Evolutionary conservation across 2,888 invertebrate genomes (phyloP), one percentile per base, ranked within the genome.

Genomic region (Andricus curvator): DNA sequence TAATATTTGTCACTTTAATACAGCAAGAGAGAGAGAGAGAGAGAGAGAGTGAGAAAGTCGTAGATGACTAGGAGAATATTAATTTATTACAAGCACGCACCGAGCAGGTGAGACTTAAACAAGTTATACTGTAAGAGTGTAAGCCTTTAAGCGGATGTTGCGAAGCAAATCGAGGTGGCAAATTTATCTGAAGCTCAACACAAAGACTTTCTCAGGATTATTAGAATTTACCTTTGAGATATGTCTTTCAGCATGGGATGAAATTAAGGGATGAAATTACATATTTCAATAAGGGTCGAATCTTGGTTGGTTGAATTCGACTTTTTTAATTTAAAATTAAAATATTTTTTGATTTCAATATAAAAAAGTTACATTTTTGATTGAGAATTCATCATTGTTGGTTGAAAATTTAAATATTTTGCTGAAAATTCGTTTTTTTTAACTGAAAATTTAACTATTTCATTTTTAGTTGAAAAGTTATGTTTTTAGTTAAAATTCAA

Each of bases 11-110:
- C 74, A 56, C 56, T 56, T 29, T 74, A 33, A 33, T 33, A 33
- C 9, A 37, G 37, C 8, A 9, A 37, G n/a, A 56, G 51, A 37
- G 51, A n/a, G 51, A 11, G 33, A 56, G 33, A 37, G 51, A 33
- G 37, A 37, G n/a, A 56, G 51, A 37, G 51, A n/a, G 51, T n/a
- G 33, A 56, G 33, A 37, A n/a, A n/a, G 51, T 37, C 44, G 68
- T 48, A 48, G 44, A 56, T 33, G 33, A 17, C 68, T 68, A 15
- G 22, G 22, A 33, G 56, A 74, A 74, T 74, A 74, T 74, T 56
- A 74, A 74, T 74, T 74, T 74, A 74, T 74, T 56, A 74, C 74
- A 74, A 74, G 74, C 74, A 74, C 56, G 56, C 74, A 74, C 56
- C 74, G 51, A 74, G 74, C 74, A 74, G 74, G 74, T 74, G 74